phyloP scores from a whole-genome alignment of 2,888 invertebrate species.

The Salpingus planirostris region DNA sequence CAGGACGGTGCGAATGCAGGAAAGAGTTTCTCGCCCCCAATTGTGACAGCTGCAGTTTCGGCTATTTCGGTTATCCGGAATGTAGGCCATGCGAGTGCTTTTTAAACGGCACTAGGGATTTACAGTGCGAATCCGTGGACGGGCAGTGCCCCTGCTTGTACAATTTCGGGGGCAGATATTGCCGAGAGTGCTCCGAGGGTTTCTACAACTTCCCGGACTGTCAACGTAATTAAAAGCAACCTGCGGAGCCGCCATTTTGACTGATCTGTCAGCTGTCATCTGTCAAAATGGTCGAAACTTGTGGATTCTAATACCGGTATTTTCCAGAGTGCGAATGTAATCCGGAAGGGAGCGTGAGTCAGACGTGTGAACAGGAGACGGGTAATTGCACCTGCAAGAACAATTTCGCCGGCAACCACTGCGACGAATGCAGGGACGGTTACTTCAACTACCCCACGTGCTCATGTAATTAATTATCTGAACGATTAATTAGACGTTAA shows the following conservation, averaged over 20 bases:
- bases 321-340: no score
- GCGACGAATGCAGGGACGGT: slow-evolving; percentile 85
- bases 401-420: slow-evolving; percentile 82
- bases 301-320: no score
- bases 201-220: slow-evolving; percentile 80
- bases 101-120: slow-evolving; percentile 79
- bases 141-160: slow-evolving; percentile 84
- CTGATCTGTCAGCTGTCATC: no score
- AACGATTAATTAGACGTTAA: no score
- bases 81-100: slow-evolving; percentile 92
- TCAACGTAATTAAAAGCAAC: no score
- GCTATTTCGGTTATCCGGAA: slow-evolving; percentile 86
- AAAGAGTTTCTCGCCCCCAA: slow-evolving; percentile 69
- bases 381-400: slow-evolving; percentile 89
- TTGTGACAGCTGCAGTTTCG: slow-evolving; percentile 79
- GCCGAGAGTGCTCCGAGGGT: slow-evolving; percentile 81
- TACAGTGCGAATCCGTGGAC: slow-evolving; percentile 74
- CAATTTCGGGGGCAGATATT: slow-evolving; percentile 80
- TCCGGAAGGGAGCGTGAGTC: slow-evolving; percentile 61
- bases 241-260: no score
- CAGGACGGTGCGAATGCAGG: slow-evolving; percentile 83
- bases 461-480: slow-evolving; percentile 73
- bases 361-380: slow-evolving; percentile 61
- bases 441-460: slow-evolving; percentile 84
- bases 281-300: no score